Conservation (phyloP, 2,797 vertebrate species). For the Darevskia mixta region DNA sequence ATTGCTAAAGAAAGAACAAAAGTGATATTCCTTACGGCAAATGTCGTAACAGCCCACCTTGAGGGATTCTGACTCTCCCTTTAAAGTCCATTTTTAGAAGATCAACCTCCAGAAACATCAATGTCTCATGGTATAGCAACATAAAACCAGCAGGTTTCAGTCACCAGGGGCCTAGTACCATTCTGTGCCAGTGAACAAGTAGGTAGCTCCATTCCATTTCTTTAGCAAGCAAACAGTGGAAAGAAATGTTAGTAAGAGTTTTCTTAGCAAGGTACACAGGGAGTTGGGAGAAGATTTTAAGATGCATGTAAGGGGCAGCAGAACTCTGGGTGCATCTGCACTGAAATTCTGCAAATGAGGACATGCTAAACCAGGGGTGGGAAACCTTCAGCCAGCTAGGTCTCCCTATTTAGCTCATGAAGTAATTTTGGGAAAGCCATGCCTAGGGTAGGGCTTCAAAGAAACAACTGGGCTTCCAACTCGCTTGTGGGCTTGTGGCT, state of each 20-base stretch:
- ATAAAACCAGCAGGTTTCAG: neutral
- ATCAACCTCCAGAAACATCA: neutral
- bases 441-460: too few relatives aligned
- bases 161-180: neutral
- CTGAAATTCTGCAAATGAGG: neutral
- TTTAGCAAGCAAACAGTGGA: conserved; percentile 4
- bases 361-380: neutral
- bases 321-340: neutral
- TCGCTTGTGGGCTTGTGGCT: too few relatives aligned
- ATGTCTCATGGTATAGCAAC: neutral
- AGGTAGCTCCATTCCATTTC: neutral
- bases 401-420: too few relatives aligned
- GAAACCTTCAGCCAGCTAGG: too few relatives aligned
- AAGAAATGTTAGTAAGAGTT: neutral
- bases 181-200: neutral
- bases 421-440: too few relatives aligned
- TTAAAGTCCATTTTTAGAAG: neutral
- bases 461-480: too few relatives aligned
- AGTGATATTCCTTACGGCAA: neutral
- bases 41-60: neutral
- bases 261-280: neutral
- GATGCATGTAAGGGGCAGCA: neutral
- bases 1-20: neutral
- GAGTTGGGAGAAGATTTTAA: neutral
- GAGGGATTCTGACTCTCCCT: neutral